phyloP scores from a whole-genome alignment of 1,140 invertebrate genomes.

The Coelopa frigida region DNA sequence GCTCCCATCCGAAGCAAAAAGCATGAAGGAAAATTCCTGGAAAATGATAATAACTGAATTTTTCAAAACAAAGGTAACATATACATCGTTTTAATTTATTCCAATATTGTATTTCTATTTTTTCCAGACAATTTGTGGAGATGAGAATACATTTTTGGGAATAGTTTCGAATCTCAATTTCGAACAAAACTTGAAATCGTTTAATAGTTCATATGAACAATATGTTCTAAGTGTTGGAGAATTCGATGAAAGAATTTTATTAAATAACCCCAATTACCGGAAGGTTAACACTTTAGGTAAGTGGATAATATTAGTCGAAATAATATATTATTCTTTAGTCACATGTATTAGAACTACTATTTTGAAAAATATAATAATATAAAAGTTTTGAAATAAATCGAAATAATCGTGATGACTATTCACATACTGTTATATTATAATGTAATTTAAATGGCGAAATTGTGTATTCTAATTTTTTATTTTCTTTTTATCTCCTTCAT shows the following conservation, averaged over 20 bases:
- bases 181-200: conserved; percentile 72
- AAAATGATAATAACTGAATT: conserved; percentile 72
- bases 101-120: conserved; percentile 9
- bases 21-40: conserved; percentile 85
- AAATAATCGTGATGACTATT: too few species aligned
- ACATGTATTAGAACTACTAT: too few species aligned
- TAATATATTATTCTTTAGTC: too few species aligned
- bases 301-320: too few species aligned
- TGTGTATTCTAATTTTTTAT: too few species aligned
- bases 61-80: conserved; percentile 63
- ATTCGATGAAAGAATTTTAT: conserved; percentile 94
- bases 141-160: conserved; percentile 56
- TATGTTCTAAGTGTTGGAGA: conserved; percentile 86
- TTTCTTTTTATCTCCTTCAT: too few species aligned
- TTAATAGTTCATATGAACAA: conserved; percentile 85
- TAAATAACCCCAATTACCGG: conserved; percentile 50
- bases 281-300: conserved; percentile 8
- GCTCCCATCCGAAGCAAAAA: conserved; percentile 76
- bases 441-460: too few species aligned
- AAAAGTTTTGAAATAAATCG: too few species aligned
- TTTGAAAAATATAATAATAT: too few species aligned
- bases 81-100: conserved; percentile 24
- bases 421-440: too few species aligned
- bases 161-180: conserved; percentile 66
- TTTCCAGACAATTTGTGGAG: conserved; percentile 29